A percentile compares a stretch with the other conserved stretches of the same genome.
Evolutionary conservation across 2,888 invertebrate genomes (phyloP).

Genomic region (Dichetophora obliterata): DNA sequence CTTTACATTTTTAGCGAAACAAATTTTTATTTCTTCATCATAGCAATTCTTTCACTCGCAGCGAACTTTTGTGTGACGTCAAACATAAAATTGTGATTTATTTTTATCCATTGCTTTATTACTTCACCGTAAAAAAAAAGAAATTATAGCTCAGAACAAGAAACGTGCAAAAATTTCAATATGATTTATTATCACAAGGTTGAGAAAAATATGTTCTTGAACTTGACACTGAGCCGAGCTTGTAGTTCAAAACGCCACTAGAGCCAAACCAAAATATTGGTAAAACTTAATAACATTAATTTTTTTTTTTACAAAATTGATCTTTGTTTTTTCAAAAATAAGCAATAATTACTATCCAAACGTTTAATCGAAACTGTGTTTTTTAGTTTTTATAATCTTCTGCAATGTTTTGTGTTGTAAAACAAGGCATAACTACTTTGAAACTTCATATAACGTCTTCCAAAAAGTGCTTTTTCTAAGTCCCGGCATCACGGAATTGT

Average conservation of each 20-base stretch:
- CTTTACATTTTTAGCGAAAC: slow-evolving; percentile 12
- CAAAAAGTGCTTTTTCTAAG: too few species aligned
- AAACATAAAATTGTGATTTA: background rate
- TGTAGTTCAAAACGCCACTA: background rate
- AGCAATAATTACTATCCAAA: too few species aligned
- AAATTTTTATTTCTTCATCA: background rate
- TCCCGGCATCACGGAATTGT: too few species aligned
- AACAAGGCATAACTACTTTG: too few species aligned
- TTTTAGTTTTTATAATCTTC: too few species aligned
- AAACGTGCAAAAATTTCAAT: slow-evolving; percentile 16
- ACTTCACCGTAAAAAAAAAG: background rate
- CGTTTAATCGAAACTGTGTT: too few species aligned
- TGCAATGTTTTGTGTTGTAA: too few species aligned
- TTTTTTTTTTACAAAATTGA: background rate
- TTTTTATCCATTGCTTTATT: background rate
- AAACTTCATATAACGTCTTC: too few species aligned
- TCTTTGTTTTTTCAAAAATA: too few species aligned
- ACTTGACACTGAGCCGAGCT: slow-evolving; percentile 14
- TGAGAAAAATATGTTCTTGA: background rate
- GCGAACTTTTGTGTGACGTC: background rate
- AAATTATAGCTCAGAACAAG: background rate
- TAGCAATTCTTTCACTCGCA: too few species aligned
- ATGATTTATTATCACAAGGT: slow-evolving; percentile 4
- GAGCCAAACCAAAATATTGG: background rate
- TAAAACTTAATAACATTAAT: too few species aligned